Evolutionary conservation across 2,113 vertebrate genomes (phyloP).

Genomic region (Podilymbus podiceps): DNA sequence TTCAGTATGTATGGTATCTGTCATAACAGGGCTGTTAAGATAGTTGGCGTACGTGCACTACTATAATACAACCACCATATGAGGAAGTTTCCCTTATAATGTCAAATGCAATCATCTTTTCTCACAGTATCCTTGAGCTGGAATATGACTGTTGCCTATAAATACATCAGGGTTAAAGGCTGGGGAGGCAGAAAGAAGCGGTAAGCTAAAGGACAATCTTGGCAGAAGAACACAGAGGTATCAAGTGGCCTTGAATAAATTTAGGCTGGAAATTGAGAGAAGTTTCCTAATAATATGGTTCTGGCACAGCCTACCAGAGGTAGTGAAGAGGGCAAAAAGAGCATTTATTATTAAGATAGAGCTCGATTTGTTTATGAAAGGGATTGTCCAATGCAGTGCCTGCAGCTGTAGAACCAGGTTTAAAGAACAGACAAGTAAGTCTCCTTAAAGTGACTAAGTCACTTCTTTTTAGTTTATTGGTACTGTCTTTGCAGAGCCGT

Average conservation of each 20-base stretch:
- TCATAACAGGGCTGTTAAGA: not conserved
- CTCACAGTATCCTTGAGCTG: not conserved
- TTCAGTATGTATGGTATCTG: not conserved
- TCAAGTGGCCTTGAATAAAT: slow-evolving; percentile 30
- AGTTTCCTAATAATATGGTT: not conserved
- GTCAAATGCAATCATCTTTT: not conserved
- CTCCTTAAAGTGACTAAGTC: not conserved
- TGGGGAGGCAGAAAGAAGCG: not conserved
- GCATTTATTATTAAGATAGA: not conserved
- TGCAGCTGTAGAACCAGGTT: not conserved
- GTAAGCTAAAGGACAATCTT: slow-evolving; percentile 32
- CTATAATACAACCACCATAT: not conserved
- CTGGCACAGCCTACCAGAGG: slow-evolving; percentile 5
- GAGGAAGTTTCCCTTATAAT: not conserved
- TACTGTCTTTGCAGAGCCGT: not conserved
- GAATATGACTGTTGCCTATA: not conserved
- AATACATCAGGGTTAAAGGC: not conserved
- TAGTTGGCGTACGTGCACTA: not conserved
- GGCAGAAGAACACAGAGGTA: slow-evolving; percentile 17
- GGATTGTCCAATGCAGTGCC: not conserved
- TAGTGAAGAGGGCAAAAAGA: not conserved
- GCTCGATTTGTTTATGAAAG: not conserved
- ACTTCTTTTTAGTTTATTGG: not conserved
- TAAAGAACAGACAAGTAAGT: not conserved
- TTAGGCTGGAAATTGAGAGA: slow-evolving; percentile 16